Base-by-base conservation (phyloP, 2,888 invertebrate species). In the Criorhina ranunculi region DNA sequence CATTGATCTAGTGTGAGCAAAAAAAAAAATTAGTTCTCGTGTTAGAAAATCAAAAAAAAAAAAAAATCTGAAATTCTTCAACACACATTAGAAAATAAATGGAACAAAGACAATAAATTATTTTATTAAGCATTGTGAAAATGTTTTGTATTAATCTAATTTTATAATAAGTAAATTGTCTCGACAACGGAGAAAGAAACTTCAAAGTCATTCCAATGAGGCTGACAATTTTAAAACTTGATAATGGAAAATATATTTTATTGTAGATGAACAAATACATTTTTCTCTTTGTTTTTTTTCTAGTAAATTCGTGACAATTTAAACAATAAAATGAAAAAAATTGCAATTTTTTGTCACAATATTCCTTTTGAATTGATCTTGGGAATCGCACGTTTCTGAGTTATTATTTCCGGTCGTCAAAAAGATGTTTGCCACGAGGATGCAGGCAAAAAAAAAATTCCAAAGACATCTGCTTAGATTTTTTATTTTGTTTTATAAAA, bases 101-200 rank as follows among this genome's bases (percentile, higher is more conserved):
- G 17, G 15, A 77, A 70, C 69, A 70, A 53, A 59, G 51, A 51
- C 51, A 29, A 81, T 81, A 77, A 77, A 77, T 77, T 72, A 72
- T 55, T 75, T 75, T 44, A 35, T 37, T 15, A 37, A 64, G 42
- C 53, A 75, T 35, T 57, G 37, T 37, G 75, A 66, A 57, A 15
- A 46, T 64, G n/a, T 37, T 57, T 62, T 24, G 7, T 59, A 59
- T 37, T 49, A 49, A 59, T 60, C 15, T 60, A 44, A 33, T n/a
- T 46, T 49, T 51, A 51, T 66, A 9, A 51, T 66, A 9, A 31
- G 51, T 19, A 64, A 49, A 64, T 49, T 33, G 51, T 37, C 29
- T 46, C 12, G 66, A 15, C 33, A 31, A 46, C 2, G 17, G 6
- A 17, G 17, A 15, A 11, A 9, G 4, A 29, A 44, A 11, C n/a